These are phyloP conservation scores for Anthoptus insignis DNA, from an alignment of 2,888 invertebrate species.

Conservation along the genomic window DNA sequence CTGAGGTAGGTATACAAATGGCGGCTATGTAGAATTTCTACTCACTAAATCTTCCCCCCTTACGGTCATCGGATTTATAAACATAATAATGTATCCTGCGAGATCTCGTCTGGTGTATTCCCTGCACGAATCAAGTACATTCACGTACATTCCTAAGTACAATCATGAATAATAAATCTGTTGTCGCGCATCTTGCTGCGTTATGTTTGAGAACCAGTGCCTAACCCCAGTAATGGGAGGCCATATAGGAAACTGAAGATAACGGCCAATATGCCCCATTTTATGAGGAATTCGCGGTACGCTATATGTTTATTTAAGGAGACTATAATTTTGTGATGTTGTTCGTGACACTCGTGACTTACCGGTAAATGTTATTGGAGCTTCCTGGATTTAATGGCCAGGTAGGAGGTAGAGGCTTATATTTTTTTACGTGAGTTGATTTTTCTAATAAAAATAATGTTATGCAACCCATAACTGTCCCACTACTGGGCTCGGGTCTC, in stretches of 20 bases:
- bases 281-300: slow-evolving; percentile 74
- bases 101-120: no score
- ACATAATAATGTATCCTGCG: no score
- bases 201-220: slow-evolving; percentile 42
- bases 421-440: no score
- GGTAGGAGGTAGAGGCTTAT: neutral
- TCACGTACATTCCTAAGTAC: neutral
- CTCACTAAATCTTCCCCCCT: no score
- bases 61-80: no score
- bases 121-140: no score
- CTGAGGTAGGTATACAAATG: no score
- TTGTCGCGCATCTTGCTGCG: neutral
- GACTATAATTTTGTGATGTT: slow-evolving; percentile 60
- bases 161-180: neutral
- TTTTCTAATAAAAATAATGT: no score
- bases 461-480: no score
- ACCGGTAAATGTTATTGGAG: slow-evolving; percentile 44
- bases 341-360: slow-evolving; percentile 61
- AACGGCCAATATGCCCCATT: slow-evolving; percentile 68
- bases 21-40: no score
- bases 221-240: slow-evolving; percentile 62
- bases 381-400: slow-evolving; percentile 2
- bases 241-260: slow-evolving; percentile 63
- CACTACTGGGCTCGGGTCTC: no score
- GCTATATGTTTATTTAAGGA: slow-evolving; percentile 76